phyloP scores from a whole-genome alignment of 2,797 vertebrate genomes.

The Crenuchus spilurus region DNA sequence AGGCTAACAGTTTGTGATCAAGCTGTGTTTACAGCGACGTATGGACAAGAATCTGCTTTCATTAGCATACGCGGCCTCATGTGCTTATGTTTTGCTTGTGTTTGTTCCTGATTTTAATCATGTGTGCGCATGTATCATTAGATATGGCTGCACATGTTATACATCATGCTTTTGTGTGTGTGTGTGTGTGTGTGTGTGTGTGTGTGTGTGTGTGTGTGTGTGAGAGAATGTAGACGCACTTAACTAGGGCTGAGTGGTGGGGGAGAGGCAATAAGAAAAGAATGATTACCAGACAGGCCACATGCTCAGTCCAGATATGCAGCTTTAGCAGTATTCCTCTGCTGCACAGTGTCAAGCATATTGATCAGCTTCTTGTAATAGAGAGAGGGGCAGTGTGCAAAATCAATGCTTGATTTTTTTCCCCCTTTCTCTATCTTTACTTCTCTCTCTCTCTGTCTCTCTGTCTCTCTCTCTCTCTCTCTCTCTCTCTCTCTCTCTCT shows the following conservation, averaged over 20 bases:
- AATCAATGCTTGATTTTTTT: constrained; percentile 79
- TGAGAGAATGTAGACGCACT: constrained; percentile 44
- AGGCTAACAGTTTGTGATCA: neutral
- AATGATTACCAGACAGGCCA: constrained; percentile 68
- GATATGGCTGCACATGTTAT: constrained; percentile 3
- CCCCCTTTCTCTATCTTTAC: constrained; percentile 53
- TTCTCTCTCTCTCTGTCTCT: constrained; percentile 1
- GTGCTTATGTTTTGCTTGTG: neutral
- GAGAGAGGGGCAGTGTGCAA: constrained; percentile 77
- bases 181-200: constrained; percentile 27
- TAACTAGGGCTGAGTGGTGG: constrained; percentile 50
- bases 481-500: neutral
- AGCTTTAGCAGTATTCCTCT: constrained; percentile 64
- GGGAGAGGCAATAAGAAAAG: constrained; percentile 62
- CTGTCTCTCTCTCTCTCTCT: neutral
- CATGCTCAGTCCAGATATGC: constrained; percentile 60
- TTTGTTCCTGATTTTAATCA: neutral
- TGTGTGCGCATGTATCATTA: constrained; percentile 19
- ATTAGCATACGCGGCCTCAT: neutral
- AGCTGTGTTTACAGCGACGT: neutral
- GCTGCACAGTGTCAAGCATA: constrained; percentile 64
- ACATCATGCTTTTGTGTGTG: constrained; percentile 9
- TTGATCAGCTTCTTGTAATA: constrained; percentile 77
- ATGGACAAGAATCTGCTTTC: neutral
- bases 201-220: constrained; percentile 33